Evolutionary conservation across 1,140 invertebrate genomes (phyloP), one percentile per base, ranked within the genome.

Genomic region (Drosophila serrata): DNA sequence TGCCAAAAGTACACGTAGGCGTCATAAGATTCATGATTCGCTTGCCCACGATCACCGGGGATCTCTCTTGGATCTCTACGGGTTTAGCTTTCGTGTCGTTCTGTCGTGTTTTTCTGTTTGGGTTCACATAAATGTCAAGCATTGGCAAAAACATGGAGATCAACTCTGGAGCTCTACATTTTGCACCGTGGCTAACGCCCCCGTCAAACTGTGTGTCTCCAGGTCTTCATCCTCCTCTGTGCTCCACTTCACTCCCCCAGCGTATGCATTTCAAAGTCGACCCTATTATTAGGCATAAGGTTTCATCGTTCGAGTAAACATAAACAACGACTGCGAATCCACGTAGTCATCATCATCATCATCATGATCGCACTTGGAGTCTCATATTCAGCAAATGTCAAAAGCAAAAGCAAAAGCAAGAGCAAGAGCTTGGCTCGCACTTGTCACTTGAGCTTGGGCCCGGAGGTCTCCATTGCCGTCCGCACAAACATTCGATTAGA

Each of bases 71-170:
- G 33, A 46, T 73, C 69, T 63, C 24, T 63, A 19, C 31, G 46
- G 35, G 29, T 42, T 49, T 40, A 2, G 65, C n/a, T 78, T 65
- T 86, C 73, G 51, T 69, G 46, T 53, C 43, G 51, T 53, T 55
- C 46, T 49, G 35, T 51, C 48, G 84, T 87, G 82, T 82, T 86
- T 79, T 86, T n/a, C 8, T 6, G 73, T 69, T 70, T 81, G 81
- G 85, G 85, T 88, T 88, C 85, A 88, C 85, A 88, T 88, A 88
- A 88, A 88, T 88, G 85, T 88, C 85, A 88, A 88, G 85, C 85
- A 81, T 72, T 27, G 85, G 81, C 85, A 72, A 84, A 79, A 84
- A 24, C 24, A 3, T 75, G 43, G 59, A 80, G 79, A 77, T 88
- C 84, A 77, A 67, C 57, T 70, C 64, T 19, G 46, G 49, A 88